These are phyloP conservation scores for Ptilodon capucinus DNA, from an alignment of 2,888 invertebrate species.

Conservation along the genomic window DNA sequence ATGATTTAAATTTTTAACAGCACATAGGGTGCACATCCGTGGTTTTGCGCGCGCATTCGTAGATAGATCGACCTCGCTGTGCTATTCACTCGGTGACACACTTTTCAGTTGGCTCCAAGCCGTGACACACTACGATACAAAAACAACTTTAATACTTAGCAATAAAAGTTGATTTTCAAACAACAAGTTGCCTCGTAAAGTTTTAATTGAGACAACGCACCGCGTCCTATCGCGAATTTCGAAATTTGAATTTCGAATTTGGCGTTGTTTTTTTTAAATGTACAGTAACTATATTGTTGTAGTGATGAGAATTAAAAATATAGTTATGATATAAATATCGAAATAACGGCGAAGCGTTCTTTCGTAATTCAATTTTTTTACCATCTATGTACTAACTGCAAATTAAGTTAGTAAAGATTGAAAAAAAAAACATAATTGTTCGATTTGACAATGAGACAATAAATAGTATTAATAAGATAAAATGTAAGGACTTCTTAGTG, in stretches of 20 bases:
- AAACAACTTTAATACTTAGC: slow-evolving; percentile 42
- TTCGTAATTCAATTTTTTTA: too few species aligned
- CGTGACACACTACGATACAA: slow-evolving; percentile 49
- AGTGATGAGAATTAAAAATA: too few species aligned
- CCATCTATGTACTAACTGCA: too few species aligned
- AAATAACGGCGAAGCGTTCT: too few species aligned
- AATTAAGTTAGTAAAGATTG: too few species aligned
- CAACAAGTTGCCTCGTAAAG: slow-evolving; percentile 26
- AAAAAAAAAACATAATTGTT: too few species aligned
- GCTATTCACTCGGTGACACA: slow-evolving; percentile 80
- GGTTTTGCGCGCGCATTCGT: slow-evolving; percentile 72
- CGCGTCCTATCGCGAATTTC: slow-evolving; percentile 64
- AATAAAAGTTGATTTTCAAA: slow-evolving; percentile 25
- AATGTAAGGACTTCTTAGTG: too few species aligned
- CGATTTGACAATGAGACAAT: too few species aligned
- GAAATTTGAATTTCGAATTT: slow-evolving; percentile 72
- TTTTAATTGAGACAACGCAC: slow-evolving; percentile 64
- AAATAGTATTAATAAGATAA: too few species aligned
- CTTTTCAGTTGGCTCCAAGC: slow-evolving; percentile 79
- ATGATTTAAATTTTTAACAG: slow-evolving; percentile 21
- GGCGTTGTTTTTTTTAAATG: slow-evolving; percentile 39
- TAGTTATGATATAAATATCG: too few species aligned
- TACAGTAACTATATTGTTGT: too few species aligned
- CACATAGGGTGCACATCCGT: slow-evolving; percentile 63
- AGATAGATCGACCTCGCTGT: slow-evolving; percentile 78